Conservation (phyloP, 2,888 invertebrate species). For the Yponomeuta cagnagella region DNA sequence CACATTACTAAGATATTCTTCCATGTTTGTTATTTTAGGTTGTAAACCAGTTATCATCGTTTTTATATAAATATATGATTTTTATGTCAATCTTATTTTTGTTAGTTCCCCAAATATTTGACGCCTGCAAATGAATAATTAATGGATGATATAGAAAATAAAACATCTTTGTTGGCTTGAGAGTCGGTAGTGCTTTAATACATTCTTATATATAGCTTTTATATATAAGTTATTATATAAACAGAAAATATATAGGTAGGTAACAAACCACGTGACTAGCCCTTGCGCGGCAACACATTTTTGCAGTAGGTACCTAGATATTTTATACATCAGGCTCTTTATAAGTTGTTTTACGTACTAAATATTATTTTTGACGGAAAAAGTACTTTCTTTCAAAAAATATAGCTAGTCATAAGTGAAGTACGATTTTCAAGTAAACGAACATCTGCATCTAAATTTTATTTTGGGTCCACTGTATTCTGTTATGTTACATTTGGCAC, state of each 20-base stretch:
- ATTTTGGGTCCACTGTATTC: not conserved
- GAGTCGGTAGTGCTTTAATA: conserved; percentile 68
- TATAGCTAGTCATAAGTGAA: not conserved
- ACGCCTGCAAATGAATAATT: no score
- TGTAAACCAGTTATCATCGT: not conserved
- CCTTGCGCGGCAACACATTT: conserved; percentile 41
- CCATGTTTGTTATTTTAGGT: not conserved
- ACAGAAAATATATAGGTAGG: conserved; percentile 66
- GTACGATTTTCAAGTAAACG: not conserved
- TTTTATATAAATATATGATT: not conserved
- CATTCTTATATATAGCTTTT: conserved; percentile 54
- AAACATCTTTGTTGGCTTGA: conserved; percentile 30
- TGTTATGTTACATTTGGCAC: conserved; percentile 10
- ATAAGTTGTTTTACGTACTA: not conserved
- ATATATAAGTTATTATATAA: conserved; percentile 70
- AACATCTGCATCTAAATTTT: not conserved
- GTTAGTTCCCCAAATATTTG: no score
- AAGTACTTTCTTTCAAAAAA: no score
- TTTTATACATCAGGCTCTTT: not conserved
- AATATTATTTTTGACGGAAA: no score
- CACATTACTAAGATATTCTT: not conserved
- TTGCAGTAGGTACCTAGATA: not conserved
- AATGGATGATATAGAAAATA: conserved; percentile 20
- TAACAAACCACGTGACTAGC: conserved; percentile 75
- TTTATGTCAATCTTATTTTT: not conserved